Evolutionary conservation across 2,113 vertebrate species (phyloP).

Genomic region (Ranitomeya imitator): DNA sequence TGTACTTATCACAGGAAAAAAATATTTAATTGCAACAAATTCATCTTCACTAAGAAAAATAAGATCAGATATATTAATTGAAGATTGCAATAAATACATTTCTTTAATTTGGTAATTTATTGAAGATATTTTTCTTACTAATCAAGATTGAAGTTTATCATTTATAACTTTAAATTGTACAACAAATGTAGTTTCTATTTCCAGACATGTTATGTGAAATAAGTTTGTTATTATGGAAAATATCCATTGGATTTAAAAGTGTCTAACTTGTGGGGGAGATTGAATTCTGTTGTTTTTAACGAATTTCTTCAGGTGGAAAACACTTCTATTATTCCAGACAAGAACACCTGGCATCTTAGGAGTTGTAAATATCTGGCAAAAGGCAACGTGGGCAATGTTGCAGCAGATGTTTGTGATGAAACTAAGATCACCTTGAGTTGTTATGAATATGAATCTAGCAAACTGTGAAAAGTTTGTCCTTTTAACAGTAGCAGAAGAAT

Average conservation of each 20-base stretch:
- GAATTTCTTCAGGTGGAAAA: conserved; percentile 41
- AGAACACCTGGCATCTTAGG: conserved; percentile 39
- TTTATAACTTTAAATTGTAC: not conserved
- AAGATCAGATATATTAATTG: no score
- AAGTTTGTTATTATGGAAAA: not conserved
- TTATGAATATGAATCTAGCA: conserved; percentile 35
- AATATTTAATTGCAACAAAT: no score
- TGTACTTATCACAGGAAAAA: no score
- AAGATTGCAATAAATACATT: no score
- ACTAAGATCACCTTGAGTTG: conserved; percentile 36
- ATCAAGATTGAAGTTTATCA: not conserved
- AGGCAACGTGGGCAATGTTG: conserved; percentile 40
- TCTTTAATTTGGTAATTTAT: not conserved
- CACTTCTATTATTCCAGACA: conserved; percentile 33
- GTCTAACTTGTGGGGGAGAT: not conserved
- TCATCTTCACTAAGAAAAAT: no score
- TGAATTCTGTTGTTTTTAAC: conserved; percentile 22
- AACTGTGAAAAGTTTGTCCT: conserved; percentile 40
- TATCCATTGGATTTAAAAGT: not conserved
- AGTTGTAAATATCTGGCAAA: conserved; percentile 42
- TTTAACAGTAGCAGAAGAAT: not conserved
- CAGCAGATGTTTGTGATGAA: conserved; percentile 48
- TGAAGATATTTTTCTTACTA: not conserved
- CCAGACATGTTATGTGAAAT: not conserved
- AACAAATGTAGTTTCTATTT: not conserved